Base-by-base conservation (phyloP, 2,888 invertebrate species). In the Notodonta ziczac region DNA sequence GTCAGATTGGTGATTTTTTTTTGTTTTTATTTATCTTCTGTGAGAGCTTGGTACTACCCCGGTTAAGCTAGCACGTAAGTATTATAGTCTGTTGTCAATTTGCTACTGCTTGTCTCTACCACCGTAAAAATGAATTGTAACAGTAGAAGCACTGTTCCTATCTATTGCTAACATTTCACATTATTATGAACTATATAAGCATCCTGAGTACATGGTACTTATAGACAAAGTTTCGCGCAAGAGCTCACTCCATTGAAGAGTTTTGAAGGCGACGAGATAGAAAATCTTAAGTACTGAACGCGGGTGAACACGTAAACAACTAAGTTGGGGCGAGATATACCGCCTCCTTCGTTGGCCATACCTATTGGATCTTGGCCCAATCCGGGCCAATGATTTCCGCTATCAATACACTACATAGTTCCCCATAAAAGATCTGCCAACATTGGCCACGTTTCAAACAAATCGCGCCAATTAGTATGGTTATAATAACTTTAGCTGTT, bases 221-320 rank as follows among this genome's bases (percentile, higher is more conserved):
- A 66, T 61, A 63, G 64, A 65, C 66, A 56, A 64, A 77, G 66
- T 71, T 77, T 72, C 65, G 66, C 63, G 66, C 59, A 67, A 70
- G 62, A 70, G 69, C 69, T 73, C 72, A 71, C 67, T 62, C 60
- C 61, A 57, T 54, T 58, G 57, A 58, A 65, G 67, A 76, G 67
- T 70, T 71, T 65, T 60, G 67, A 73, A 75, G 59, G 74, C 76
- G 67, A 58, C 59, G 66, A 76, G 62, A 75, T 73, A 73, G 75
- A 74, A 71, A 74, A 74, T 73, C 69, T 73, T 73, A 67, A 71
- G 71, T 63, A 66, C 61, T 66, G 42, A 14, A 55, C 66, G 56
- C 65, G 58, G 70, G 60, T 66, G 69, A 74, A 63, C 67, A 67
- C 66, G 69, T 67, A 74, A 73, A 74, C 71, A 74, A 62, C 42